Base-by-base conservation (phyloP, 2,888 invertebrate species). In the Bugulina stolonifera region DNA sequence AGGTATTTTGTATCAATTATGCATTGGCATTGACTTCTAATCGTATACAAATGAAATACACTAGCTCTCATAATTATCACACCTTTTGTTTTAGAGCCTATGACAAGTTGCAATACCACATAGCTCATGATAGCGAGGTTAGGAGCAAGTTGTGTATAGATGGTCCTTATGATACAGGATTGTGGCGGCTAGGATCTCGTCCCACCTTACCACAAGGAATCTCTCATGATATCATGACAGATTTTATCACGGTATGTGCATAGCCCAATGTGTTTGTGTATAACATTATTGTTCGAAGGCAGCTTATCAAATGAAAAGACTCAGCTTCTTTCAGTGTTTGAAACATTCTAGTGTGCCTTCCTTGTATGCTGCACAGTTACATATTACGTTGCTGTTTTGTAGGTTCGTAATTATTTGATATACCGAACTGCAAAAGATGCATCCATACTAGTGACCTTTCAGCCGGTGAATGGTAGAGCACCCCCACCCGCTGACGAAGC, bases 371-470 rank as follows among this genome's bases (percentile, higher is more conserved):
- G n/a, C n/a, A n/a, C n/a, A n/a, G n/a, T n/a, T n/a, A n/a, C n/a
- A n/a, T n/a, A n/a, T n/a, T n/a, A n/a, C n/a, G n/a, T n/a, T n/a
- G n/a, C n/a, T n/a, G n/a, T 14, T 3, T 64, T 64, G 64, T 32
- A 64, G 64, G 64, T 64, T 14, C 64, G 64, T 10, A 34, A 64
- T 64, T 64, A 64, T 64, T n/a, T 64, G 5, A 64, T 64, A 2
- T 64, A 64, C n/a, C 64, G 64, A 3, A 64, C 64, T 29, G 64
- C 64, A 14, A 64, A 64, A 64, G 64, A 64, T 64, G 64, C 64
- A 3, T 64, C 64, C 14, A 64, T 64, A 3, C 64, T 64, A 2
- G n/a, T 64, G 10, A 64, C 64, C 2, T 64, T 64, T 32, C 64
- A 64, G n/a, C 64, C 32, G n/a, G 27, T 5, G 32, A 64, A 18